These are phyloP conservation scores for Enteromius paludinosus DNA, from an alignment of 2,797 vertebrate genomes.

Conservation along the genomic window DNA sequence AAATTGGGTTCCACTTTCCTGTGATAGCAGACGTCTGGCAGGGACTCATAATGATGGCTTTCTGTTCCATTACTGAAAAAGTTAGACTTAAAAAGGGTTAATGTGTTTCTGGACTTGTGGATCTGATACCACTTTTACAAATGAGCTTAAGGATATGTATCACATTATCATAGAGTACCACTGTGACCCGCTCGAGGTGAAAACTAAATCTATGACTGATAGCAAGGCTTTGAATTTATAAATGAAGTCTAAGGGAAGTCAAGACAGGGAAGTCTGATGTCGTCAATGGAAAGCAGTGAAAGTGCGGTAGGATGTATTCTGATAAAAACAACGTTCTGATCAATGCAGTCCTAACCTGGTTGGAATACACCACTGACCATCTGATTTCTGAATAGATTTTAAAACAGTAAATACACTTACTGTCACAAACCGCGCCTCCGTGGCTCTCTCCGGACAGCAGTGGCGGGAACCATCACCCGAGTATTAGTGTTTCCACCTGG, in stretches of 20 bases:
- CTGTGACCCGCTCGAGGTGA: neutral
- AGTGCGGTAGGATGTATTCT: neutral
- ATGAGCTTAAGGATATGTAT: neutral
- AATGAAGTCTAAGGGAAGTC: neutral
- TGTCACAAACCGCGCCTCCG: no score
- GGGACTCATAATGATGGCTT: constrained; percentile 23
- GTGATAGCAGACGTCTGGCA: constrained; percentile 25
- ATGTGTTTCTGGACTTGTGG: constrained; percentile 1
- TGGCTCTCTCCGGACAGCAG: no score
- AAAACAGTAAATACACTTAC: no score
- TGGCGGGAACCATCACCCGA: no score
- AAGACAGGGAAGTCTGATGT: neutral
- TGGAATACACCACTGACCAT: no score
- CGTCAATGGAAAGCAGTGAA: neutral
- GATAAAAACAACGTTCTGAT: neutral
- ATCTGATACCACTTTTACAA: neutral
- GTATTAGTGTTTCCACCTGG: no score
- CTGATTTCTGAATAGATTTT: no score
- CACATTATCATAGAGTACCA: neutral
- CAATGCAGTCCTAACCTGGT: no score
- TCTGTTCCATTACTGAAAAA: constrained; percentile 42
- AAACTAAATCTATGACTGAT: neutral
- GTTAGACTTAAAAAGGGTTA: constrained; percentile 25
- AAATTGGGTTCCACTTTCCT: constrained; percentile 39
- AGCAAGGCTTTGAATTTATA: neutral